Base-by-base conservation (phyloP, 2,888 invertebrate species). In the Thymelicus acteon region DNA sequence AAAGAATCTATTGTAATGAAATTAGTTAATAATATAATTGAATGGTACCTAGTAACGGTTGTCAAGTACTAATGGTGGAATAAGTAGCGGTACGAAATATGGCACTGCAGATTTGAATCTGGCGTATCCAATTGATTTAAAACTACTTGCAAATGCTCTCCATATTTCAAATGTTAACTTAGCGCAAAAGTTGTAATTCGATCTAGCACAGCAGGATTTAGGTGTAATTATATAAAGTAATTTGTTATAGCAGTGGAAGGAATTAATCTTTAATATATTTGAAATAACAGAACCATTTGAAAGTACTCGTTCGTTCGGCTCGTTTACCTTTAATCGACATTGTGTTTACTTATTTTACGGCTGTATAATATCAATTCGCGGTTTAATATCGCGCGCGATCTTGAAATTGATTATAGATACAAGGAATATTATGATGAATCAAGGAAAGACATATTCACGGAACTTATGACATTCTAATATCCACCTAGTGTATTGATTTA, bases 41-140 rank as follows among this genome's bases (percentile, higher is more conserved):
- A 37, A 39, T 37, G 7, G 7, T 37, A n/a, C n/a, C 4, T 1
- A 44, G 44, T 44, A 12, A 12, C 39, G 31, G 58, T 58, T 58
- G 37, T 58, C 58, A 13, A 58, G n/a, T 37, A 58, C 13, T 39
- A 58, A 58, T 58, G 39, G 58, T 2, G 31, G 31, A 37, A 58
- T 58, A 58, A 58, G 58, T 58, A 58, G 58, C 58, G 58, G 58
- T 37, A 58, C 39, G 39, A 58, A 58, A 58, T 58, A 58, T 58
- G 37, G 58, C 37, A 37, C 31, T 58, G 37, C 37, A 58, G 58
- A 58, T 58, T n/a, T 37, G n/a, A n/a, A 58, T 58, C 58, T 31
- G n/a, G n/a, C 37, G 37, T 37, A 10, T 24, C 39, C 31, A 31
- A 62, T 62, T 62, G 48, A 49, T 62, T 62, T 49, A n/a, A 62